Conservation (phyloP, 2,113 vertebrate genomes). For the Setophaga coronata region DNA sequence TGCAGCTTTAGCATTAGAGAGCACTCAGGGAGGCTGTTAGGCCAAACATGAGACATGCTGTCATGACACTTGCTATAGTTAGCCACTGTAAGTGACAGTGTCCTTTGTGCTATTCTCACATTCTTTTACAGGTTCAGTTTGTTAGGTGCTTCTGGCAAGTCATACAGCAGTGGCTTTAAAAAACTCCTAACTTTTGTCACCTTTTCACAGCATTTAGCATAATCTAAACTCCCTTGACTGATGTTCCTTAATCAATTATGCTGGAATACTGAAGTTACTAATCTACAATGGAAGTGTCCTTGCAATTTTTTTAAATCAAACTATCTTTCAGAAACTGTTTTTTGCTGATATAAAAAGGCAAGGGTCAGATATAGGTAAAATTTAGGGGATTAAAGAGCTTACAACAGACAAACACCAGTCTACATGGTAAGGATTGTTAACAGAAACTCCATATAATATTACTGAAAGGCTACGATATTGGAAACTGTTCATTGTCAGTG, state of each 20-base stretch:
- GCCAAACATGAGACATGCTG: not conserved
- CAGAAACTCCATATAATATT: not conserved
- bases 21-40: not conserved
- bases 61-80: not conserved
- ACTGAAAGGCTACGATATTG: not conserved
- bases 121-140: not conserved
- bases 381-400: not conserved
- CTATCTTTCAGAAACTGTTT: not conserved
- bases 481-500: not conserved
- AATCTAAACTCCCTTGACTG: not conserved
- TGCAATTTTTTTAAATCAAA: not conserved
- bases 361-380: not conserved
- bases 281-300: not conserved
- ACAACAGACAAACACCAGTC: not conserved
- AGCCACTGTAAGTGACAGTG: not conserved
- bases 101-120: not conserved
- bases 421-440: not conserved
- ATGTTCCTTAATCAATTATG: not conserved
- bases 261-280: not conserved
- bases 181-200: not conserved
- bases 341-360: not conserved
- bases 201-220: not conserved
- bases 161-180: not conserved
- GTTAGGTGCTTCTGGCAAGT: not conserved
- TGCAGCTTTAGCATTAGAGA: not conserved